phyloP scores from a whole-genome alignment of 2,888 invertebrate genomes.

The Lagria hirta region DNA sequence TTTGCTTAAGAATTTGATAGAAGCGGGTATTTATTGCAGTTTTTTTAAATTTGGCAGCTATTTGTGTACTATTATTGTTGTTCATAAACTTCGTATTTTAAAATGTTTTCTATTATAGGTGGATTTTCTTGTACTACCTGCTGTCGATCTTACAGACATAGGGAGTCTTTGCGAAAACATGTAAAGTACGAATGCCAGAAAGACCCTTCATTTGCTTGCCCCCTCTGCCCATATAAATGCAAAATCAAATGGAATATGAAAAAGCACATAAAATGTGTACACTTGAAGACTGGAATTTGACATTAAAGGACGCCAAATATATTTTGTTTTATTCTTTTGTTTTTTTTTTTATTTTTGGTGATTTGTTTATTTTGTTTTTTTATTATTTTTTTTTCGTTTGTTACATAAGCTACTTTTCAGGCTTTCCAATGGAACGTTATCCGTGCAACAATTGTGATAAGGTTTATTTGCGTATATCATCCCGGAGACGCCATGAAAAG shows the following conservation, averaged over 20 bases:
- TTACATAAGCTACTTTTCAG: constrained; percentile 18
- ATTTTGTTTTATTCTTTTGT: constrained; percentile 6
- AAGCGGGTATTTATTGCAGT: too few relatives aligned
- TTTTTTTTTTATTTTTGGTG: too few relatives aligned
- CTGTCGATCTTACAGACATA: constrained; percentile 33
- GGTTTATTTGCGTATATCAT: constrained; percentile 71
- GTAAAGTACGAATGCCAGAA: constrained; percentile 35
- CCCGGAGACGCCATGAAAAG: constrained; percentile 68
- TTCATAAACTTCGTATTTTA: constrained; percentile 14
- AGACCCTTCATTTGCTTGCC: constrained; percentile 20
- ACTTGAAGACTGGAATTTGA: too few relatives aligned
- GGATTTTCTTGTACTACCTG: constrained; percentile 29
- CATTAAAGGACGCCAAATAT: too few relatives aligned
- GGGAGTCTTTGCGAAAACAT: constrained; percentile 35
- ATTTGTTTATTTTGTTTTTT: too few relatives aligned
- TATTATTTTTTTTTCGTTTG: too few relatives aligned
- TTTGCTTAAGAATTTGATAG: too few relatives aligned
- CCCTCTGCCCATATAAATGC: constrained; percentile 23
- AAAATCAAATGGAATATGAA: constrained; percentile 26
- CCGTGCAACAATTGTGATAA: constrained; percentile 69
- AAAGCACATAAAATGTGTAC: constrained; percentile 20
- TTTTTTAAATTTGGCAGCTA: too few relatives aligned
- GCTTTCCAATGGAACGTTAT: constrained; percentile 8
- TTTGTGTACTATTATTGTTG: too few relatives aligned
- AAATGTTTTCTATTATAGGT: not conserved